Percentiles rank a stretch among this genome's conserved stretches.
These are phyloP conservation scores for Noctua fimbriata DNA, from an alignment of 2,888 invertebrate genomes.

Conservation along the genomic window DNA sequence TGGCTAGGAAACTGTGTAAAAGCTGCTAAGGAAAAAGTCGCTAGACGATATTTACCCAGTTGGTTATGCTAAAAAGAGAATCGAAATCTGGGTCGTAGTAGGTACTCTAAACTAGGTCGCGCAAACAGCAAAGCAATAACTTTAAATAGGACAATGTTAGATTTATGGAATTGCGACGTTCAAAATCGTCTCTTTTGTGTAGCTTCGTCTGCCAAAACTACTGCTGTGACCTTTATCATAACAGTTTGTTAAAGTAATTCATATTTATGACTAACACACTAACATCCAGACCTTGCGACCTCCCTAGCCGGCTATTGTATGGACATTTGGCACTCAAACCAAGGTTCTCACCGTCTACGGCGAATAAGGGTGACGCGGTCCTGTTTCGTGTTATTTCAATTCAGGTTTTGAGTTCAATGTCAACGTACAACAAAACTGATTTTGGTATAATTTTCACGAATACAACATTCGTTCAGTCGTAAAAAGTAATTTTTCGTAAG, in stretches of 20 bases:
- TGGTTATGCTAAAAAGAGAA: background rate
- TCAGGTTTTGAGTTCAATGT: constrained; percentile 53
- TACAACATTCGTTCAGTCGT: background rate
- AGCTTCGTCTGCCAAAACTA: constrained; percentile 9
- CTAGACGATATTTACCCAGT: background rate
- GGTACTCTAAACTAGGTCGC: background rate
- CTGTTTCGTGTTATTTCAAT: constrained; percentile 18
- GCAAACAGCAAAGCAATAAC: background rate
- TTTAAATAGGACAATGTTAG: constrained; percentile 10
- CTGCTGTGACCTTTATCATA: constrained; percentile 27
- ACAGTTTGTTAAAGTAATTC: constrained; percentile 22
- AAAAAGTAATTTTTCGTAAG: constrained; percentile 2
- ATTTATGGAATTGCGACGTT: constrained; percentile 16
- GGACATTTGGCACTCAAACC: constrained; percentile 30
- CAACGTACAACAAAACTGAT: constrained; percentile 9
- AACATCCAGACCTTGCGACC: constrained; percentile 1
- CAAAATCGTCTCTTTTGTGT: background rate
- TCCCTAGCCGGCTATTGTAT: constrained; percentile 5
- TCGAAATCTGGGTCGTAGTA: background rate
- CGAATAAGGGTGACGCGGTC: constrained; percentile 20
- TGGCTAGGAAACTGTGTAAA: background rate
- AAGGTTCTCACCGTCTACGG: constrained; percentile 26
- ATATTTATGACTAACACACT: constrained; percentile 10
- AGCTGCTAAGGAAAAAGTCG: background rate
- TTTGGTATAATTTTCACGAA: constrained; percentile 12